Base-by-base conservation (phyloP, 2,797 vertebrate species). In the Moxostoma hubbsi region DNA sequence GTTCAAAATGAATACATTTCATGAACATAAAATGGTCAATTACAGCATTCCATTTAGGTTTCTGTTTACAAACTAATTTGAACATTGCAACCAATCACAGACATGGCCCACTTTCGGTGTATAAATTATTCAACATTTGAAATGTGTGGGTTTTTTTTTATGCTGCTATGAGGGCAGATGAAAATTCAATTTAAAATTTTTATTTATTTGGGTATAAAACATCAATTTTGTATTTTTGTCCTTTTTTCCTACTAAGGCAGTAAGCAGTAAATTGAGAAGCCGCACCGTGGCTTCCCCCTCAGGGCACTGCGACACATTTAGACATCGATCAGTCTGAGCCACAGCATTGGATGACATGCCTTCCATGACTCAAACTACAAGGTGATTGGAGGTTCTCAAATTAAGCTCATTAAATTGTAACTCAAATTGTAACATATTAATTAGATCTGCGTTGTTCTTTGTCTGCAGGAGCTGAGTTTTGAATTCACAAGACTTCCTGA, bases 401-500 rank as follows among this genome's bases (percentile, higher is more conserved):
- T n/a, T 4, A 61, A 16, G 36, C 15, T 64, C 9, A 10, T 62
- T 50, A 15, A 45, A 58, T 58, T 59, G 61, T 16, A 24, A 6
- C 9, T 58, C 12, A 4, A 16, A 11, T 53, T 16, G 7, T 50
- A 68, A 15, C 43, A 13, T 7, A 4, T 47, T 43, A 5, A 65
- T 61, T 36, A 36, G 36, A 36, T 18, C 43, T 45, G 7, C 9
- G 1, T 51, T 78, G 7, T 50, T 50, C 9, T 11, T 67, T 36
- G 82, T 74, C 70, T 54, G 50, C 64, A 53, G 82, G 71, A 93
- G 92, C 89, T 92, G 86, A 92, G 80, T 82, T 58, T 43, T 83
- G 80, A 87, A 91, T 85, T 81, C 72, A 80, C 84, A 81, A 84
- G 80, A 85, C 89, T 85, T 87, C 87, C 84, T 81, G 70, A 85